These are phyloP conservation scores for Rousettus madagascariensis DNA, from an alignment of 2,797 vertebrate genomes.

Conservation along the genomic window DNA sequence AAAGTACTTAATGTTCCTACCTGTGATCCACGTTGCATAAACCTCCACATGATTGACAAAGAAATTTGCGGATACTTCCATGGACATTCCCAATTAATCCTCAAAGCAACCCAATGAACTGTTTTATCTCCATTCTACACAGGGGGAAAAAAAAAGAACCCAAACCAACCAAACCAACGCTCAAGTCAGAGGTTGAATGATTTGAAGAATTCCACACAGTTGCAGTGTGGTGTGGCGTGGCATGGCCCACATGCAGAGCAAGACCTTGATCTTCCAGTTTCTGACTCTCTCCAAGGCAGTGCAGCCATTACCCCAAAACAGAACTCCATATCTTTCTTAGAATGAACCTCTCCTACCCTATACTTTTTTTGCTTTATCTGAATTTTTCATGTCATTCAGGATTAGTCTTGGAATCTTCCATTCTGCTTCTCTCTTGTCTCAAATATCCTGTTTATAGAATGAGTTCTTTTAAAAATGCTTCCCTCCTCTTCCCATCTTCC, in stretches of 20 bases:
- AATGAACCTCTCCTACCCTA: background rate
- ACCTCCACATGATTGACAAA: background rate
- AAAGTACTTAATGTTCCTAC: background rate
- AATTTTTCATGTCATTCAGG: background rate
- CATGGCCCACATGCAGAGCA: background rate
- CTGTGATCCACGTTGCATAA: background rate
- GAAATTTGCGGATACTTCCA: background rate
- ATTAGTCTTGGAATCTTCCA: background rate
- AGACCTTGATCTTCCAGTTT: background rate
- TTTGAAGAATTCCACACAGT: background rate
- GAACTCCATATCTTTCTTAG: background rate
- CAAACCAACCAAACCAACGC: background rate
- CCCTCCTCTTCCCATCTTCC: background rate
- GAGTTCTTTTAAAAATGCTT: background rate
- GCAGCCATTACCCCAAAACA: background rate
- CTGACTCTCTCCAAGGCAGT: background rate
- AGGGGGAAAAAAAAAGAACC: rapidly evolving
- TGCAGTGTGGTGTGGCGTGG: background rate
- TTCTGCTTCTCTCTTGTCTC: background rate
- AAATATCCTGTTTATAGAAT: background rate
- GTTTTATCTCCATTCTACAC: background rate
- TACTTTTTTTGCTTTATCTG: background rate
- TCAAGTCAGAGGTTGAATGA: background rate
- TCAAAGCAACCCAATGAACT: background rate
- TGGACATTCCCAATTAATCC: background rate